Evolutionary conservation across 2,113 vertebrate species (phyloP).

Genomic region (Oreochromis aureus): DNA sequence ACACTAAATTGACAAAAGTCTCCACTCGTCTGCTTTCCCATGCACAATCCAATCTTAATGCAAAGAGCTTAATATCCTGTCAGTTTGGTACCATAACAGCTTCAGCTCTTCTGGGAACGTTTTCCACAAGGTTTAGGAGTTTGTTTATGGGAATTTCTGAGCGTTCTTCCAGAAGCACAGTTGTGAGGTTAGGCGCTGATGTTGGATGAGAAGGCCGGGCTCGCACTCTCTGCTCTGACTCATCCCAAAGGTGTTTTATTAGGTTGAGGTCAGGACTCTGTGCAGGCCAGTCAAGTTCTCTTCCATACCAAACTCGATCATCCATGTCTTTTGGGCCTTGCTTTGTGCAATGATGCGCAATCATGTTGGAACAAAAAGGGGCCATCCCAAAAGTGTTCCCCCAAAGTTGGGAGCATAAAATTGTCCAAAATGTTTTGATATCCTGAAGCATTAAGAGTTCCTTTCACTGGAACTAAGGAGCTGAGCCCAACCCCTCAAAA

Average conservation of each 20-base stretch:
- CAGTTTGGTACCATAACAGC: background rate
- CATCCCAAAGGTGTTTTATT: background rate
- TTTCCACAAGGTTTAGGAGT: background rate
- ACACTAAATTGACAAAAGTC: background rate
- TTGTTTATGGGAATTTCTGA: background rate
- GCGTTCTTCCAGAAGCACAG: background rate
- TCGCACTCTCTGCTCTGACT: background rate
- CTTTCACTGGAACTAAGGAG: background rate
- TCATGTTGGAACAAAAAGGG: background rate
- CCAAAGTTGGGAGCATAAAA: accelerated
- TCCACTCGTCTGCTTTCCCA: background rate
- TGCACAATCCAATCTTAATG: background rate
- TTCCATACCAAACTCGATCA: accelerated
- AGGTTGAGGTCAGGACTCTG: background rate
- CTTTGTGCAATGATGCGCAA: background rate
- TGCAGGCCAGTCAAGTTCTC: background rate
- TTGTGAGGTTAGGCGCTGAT: background rate
- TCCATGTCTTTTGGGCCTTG: accelerated
- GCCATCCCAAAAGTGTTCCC: accelerated
- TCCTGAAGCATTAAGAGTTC: background rate
- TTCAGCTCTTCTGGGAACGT: background rate
- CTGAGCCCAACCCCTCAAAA: accelerated
- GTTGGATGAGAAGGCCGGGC: background rate
- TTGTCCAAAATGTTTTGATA: background rate
- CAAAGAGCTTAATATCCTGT: background rate